Percentiles rank a stretch among this genome's conserved stretches.
Evolutionary conservation across 2,888 invertebrate species (phyloP).

Genomic region (Neuroscelio doddi): DNA sequence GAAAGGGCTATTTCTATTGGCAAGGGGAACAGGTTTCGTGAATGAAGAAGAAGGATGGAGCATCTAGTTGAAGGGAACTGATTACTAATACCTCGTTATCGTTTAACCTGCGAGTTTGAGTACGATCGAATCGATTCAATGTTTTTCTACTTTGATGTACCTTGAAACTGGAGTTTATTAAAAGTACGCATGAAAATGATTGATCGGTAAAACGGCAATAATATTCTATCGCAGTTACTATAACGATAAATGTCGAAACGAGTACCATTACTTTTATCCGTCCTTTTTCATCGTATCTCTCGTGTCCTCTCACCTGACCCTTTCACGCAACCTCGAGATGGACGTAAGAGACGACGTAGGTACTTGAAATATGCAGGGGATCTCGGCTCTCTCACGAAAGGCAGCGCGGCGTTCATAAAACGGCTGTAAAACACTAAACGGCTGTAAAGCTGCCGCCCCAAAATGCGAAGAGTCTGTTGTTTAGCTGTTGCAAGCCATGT

Average conservation of each 20-base stretch:
- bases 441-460: slow-evolving; percentile 71
- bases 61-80: background rate
- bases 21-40: background rate
- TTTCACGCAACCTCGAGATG: slow-evolving; percentile 37
- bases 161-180: too few relatives aligned
- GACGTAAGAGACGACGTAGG: slow-evolving; percentile 36
- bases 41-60: background rate
- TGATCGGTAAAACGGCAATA: slow-evolving; percentile 38
- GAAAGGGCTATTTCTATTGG: too few relatives aligned
- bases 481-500: slow-evolving; percentile 52
- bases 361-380: slow-evolving; percentile 37
- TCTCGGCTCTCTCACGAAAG: slow-evolving; percentile 44
- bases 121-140: background rate
- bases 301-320: slow-evolving; percentile 35
- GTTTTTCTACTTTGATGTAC: too few relatives aligned
- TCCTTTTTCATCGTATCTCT: slow-evolving; percentile 21
- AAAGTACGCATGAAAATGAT: too few relatives aligned
- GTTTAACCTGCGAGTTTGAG: background rate
- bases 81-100: background rate
- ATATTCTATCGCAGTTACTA: slow-evolving; percentile 11
- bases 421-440: slow-evolving; percentile 72
- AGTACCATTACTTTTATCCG: slow-evolving; percentile 27
- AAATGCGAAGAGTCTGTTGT: slow-evolving; percentile 60
- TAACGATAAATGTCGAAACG: slow-evolving; percentile 33
- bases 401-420: slow-evolving; percentile 69